A percentile compares a stretch with the other conserved stretches of the same genome.
Conservation (phyloP, 2,797 vertebrate genomes). For the Petrocephalus sullivani region DNA sequence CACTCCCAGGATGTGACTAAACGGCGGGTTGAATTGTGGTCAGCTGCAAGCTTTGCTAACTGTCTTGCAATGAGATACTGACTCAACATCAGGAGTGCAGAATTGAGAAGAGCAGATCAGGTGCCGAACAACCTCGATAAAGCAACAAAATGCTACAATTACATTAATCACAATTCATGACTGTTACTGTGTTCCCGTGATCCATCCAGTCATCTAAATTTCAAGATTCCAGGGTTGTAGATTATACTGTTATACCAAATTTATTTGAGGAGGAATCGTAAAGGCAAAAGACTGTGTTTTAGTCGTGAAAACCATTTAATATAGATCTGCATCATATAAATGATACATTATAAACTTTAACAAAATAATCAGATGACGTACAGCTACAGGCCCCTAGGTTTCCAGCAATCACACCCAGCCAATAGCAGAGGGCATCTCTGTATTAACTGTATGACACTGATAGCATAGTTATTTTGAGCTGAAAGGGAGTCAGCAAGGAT, state of each 20-base stretch:
- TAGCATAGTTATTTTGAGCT: neutral
- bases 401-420: neutral
- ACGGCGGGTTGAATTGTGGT: conserved; percentile 35
- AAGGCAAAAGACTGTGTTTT: neutral
- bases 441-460: neutral
- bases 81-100: neutral
- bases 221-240: neutral
- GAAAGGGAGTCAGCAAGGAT: neutral
- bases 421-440: neutral
- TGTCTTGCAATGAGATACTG: neutral
- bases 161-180: neutral
- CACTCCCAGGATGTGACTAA: conserved; percentile 59
- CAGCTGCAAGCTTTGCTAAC: neutral
- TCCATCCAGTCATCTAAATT: neutral
- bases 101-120: neutral
- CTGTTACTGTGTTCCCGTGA: neutral
- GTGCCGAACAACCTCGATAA: neutral
- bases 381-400: neutral
- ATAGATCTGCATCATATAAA: neutral
- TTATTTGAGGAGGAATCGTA: neutral
- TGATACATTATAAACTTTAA: neutral
- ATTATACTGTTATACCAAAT: neutral
- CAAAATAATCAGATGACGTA: neutral
- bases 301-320: neutral
- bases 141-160: neutral